Evolutionary conservation across 2,888 invertebrate genomes (phyloP).

Genomic region (Falcaria lacertinaria): DNA sequence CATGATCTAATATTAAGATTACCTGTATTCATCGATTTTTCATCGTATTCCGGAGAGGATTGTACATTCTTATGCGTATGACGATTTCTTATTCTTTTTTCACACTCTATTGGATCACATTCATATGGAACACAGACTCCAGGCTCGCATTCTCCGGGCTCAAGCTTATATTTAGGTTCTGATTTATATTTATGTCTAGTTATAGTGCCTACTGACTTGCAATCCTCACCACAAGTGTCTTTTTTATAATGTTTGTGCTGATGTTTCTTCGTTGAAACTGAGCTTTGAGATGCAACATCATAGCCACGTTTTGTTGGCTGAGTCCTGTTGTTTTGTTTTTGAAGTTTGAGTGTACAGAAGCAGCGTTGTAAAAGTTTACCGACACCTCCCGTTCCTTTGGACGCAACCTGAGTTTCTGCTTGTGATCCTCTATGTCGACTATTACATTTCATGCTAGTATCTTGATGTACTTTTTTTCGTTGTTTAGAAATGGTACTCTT

Average conservation of each 20-base stretch:
- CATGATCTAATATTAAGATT: background rate
- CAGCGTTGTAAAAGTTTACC: background rate
- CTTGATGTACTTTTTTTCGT: background rate
- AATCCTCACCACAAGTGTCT: background rate
- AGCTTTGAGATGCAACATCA: background rate
- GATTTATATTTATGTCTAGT: background rate
- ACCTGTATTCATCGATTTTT: background rate
- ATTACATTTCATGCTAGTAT: background rate
- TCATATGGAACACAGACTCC: conserved; percentile 29
- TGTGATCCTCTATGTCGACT: background rate
- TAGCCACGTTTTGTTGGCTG: background rate
- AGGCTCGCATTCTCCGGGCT: conserved; percentile 33
- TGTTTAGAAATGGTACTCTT: background rate
- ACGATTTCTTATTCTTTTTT: conserved; percentile 11
- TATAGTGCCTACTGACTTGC: background rate
- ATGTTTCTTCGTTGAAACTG: background rate
- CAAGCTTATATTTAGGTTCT: conserved; percentile 3
- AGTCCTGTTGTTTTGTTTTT: background rate
- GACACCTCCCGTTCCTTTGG: background rate
- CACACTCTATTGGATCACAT: conserved; percentile 27
- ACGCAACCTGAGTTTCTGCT: background rate
- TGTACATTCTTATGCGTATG: background rate
- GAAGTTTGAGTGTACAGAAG: background rate
- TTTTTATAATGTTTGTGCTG: background rate
- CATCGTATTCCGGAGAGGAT: background rate